phyloP scores from a whole-genome alignment of 2,113 vertebrate species.

The Axis porcinus region DNA sequence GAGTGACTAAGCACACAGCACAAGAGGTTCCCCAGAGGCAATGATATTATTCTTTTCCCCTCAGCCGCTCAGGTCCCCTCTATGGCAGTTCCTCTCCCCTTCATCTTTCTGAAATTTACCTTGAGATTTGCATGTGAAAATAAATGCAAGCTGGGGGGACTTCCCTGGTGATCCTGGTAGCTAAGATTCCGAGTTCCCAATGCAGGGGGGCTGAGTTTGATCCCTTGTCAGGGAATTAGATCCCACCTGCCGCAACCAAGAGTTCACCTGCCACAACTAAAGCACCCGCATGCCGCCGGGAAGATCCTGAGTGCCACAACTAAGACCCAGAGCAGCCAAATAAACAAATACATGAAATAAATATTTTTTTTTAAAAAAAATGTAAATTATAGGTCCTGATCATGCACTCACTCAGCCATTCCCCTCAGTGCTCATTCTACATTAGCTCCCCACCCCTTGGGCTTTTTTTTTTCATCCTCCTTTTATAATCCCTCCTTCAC shows the following conservation, averaged over 20 bases:
- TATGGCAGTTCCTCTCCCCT: neutral
- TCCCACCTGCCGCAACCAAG: neutral
- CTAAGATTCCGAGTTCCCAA: neutral
- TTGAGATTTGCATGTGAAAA: neutral
- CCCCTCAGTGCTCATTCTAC: neutral
- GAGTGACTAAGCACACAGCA: neutral
- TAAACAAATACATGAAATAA: neutral
- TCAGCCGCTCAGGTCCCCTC: neutral
- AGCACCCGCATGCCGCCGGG: rapidly evolving
- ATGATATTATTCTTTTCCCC: neutral
- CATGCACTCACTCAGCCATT: neutral
- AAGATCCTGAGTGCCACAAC: neutral
- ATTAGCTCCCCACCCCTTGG: neutral
- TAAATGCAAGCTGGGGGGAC: neutral
- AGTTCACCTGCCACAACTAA: neutral
- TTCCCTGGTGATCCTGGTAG: neutral
- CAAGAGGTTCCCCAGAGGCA: neutral
- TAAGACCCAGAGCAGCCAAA: neutral
- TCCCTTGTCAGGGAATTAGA: neutral
- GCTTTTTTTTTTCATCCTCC: neutral
- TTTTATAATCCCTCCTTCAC: neutral
- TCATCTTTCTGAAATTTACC: neutral
- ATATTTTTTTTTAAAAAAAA: neutral
- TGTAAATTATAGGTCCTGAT: neutral
- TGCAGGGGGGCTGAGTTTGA: neutral